phyloP scores from a whole-genome alignment of 2,113 vertebrate species.

The Corythoichthys haematopterus region DNA sequence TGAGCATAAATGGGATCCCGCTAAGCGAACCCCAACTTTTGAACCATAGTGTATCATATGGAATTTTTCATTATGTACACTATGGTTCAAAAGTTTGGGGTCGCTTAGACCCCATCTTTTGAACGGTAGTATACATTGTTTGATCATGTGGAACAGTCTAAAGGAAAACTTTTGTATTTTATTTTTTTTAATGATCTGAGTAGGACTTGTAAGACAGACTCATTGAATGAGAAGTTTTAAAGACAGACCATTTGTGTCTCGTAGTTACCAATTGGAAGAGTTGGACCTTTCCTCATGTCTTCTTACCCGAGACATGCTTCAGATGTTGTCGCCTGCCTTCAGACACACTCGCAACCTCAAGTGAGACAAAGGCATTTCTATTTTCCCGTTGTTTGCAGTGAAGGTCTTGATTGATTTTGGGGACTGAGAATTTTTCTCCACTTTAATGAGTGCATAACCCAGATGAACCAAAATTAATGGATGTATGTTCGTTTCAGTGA shows the following conservation, averaged over 20 bases:
- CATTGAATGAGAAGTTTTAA: too few species aligned
- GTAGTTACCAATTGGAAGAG: constrained; percentile 70
- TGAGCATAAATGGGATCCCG: too few species aligned
- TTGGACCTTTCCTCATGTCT: constrained; percentile 88
- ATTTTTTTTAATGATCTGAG: background rate
- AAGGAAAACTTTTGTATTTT: background rate
- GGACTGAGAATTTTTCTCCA: background rate
- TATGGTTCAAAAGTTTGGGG: too few species aligned
- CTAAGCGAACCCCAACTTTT: too few species aligned
- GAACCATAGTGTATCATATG: too few species aligned
- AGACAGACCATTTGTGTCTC: background rate
- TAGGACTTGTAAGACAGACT: background rate
- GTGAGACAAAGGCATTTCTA: constrained; percentile 68
- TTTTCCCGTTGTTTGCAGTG: constrained; percentile 14
- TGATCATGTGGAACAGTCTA: too few species aligned
- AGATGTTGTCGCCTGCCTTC: constrained; percentile 78
- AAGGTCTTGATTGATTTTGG: background rate
- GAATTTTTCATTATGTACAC: too few species aligned
- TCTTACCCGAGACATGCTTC: constrained; percentile 74
- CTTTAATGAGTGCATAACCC: background rate
- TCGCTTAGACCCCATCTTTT: too few species aligned
- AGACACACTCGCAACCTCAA: constrained; percentile 79
- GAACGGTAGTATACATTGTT: too few species aligned
- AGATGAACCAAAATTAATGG: too few species aligned
- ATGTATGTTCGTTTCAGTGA: background rate